Evolutionary conservation across 2,113 vertebrate genomes (phyloP).

Genomic region (Odontesthes bonariensis): DNA sequence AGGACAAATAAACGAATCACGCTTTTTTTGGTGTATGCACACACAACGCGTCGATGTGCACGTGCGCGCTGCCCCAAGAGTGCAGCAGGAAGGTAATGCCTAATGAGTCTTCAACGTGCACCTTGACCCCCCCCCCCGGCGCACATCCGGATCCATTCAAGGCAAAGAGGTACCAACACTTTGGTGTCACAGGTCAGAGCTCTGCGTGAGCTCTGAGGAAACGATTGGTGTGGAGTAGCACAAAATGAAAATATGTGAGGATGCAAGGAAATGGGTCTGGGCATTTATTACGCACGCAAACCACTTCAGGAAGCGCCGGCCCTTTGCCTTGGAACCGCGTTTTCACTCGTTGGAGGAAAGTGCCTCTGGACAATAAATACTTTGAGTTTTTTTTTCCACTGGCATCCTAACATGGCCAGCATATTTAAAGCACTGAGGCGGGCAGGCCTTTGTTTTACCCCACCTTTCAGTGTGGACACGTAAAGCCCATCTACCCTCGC

Average conservation of each 20-base stretch:
- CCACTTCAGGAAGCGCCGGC: neutral
- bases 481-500: too few relatives aligned
- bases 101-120: slow-evolving; percentile 21
- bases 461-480: too few relatives aligned
- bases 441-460: too few relatives aligned
- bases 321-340: neutral
- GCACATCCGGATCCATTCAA: slow-evolving; percentile 32
- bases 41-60: neutral
- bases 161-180: slow-evolving; percentile 22
- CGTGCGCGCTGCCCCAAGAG: neutral
- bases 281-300: neutral
- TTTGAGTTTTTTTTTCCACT: too few relatives aligned
- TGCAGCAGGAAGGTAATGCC: slow-evolving; percentile 19
- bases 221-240: slow-evolving; percentile 22
- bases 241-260: slow-evolving; percentile 25
- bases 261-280: neutral
- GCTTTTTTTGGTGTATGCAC: too few relatives aligned
- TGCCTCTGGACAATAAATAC: too few relatives aligned
- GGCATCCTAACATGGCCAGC: too few relatives aligned
- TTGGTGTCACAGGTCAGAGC: slow-evolving; percentile 52
- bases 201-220: slow-evolving; percentile 48
- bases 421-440: too few relatives aligned
- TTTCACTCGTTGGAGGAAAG: too few relatives aligned
- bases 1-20: neutral
- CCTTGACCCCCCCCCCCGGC: slow-evolving; percentile 24